Base-by-base conservation (phyloP, 1,140 invertebrate species). In the Stenopsyche tienmushanensis region DNA sequence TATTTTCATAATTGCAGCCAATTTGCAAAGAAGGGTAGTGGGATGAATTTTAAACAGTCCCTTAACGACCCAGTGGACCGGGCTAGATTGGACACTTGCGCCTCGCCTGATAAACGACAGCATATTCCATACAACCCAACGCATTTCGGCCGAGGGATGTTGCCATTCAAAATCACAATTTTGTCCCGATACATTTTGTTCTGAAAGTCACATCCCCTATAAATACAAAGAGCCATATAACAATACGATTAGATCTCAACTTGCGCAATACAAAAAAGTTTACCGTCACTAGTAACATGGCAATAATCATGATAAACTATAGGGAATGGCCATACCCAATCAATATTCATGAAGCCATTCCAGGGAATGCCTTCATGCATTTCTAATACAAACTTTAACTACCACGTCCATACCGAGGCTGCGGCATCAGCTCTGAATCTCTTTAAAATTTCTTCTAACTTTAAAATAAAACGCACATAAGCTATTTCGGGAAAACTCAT, bases 1-100 rank as follows among this genome's bases (percentile, higher is more conserved):
- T 45, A 55, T 50, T 42, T 60, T 44, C 42, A 65, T 69, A 69
- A 69, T 69, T 69, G 67, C 67, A 64, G 54, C 64, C 68, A 70
- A 70, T 70, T 66, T 66, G 64, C 60, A 58, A 66, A 29, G 54
- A 39, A 55, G 62, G 62, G 62, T 44, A 17, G 50, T 10, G 26
- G 15, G 34, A 45, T 26, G 50, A 64, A 64, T 64, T 64, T 53
- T 54, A 64, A 64, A 64, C 52, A 53, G 50, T 26, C 50, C 62
- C 62, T 54, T 54, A 24, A 21, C 41, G 34, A 3, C 24, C 24
- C n/a, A 39, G 10, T 2, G 26, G 59, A 52, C 24, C 59, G 13
- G 13, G 29, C 44, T 47, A 20, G 44, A 47, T 47, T 47, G 44
- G 44, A 47, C 44, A 39, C 7, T 39, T 39, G 34, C 34, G 17